Conservation (phyloP, 2,888 invertebrate genomes). For the Belgica antarctica region DNA sequence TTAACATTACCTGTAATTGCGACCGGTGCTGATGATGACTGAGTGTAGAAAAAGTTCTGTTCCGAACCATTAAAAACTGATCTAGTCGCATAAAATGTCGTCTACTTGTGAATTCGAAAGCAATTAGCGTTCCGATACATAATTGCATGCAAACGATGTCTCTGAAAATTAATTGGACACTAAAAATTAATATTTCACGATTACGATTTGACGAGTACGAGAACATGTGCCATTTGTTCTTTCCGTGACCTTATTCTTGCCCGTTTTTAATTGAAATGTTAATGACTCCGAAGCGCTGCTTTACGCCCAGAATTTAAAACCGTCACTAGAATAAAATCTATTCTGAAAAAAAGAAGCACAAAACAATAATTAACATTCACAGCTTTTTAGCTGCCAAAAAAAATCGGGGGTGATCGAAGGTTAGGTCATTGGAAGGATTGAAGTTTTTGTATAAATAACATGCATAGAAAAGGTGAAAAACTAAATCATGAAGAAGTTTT, state of each 20-base stretch:
- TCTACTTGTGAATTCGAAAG: neutral
- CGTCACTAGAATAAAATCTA: neutral
- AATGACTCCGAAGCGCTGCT: constrained; percentile 1
- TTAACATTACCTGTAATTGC: constrained; percentile 31
- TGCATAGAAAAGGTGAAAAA: neutral
- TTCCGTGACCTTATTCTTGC: constrained; percentile 5
- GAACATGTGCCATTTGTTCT: neutral
- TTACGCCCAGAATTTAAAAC: neutral
- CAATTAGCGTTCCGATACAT: constrained; percentile 10
- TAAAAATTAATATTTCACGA: constrained; percentile 16
- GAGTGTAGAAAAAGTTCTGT: neutral
- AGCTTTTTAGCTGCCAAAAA: neutral
- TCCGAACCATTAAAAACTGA: too few relatives aligned
- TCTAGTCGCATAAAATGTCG: constrained; percentile 6
- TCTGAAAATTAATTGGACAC: constrained; percentile 10
- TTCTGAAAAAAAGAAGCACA: neutral
- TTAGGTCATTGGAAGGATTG: too few relatives aligned
- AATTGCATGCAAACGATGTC: constrained; percentile 10
- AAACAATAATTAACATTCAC: neutral
- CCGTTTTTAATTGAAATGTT: constrained; percentile 34
- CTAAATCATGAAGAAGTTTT: neutral
- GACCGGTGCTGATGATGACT: neutral
- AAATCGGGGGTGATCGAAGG: too few relatives aligned
- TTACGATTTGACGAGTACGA: neutral
- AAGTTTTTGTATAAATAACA: too few relatives aligned